Evolutionary conservation across 2,888 invertebrate species (phyloP).

Genomic region (Troglohyphantes excavatus): DNA sequence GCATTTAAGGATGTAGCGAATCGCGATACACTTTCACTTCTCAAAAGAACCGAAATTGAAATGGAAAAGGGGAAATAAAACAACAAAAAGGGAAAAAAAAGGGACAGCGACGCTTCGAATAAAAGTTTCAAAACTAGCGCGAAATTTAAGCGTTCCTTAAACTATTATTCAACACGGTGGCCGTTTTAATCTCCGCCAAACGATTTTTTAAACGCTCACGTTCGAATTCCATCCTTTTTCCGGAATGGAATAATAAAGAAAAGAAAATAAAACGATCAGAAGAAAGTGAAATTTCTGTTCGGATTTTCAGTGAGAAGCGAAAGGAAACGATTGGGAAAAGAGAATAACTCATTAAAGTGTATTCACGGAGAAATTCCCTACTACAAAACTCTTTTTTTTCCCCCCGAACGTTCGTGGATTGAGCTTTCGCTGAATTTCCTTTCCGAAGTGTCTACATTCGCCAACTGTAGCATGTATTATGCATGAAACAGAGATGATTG

Average conservation of each 20-base stretch:
- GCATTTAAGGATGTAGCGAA: constrained; percentile 59
- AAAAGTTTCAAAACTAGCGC: constrained; percentile 56
- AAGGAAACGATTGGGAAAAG: constrained; percentile 66
- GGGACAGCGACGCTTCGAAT: constrained; percentile 11
- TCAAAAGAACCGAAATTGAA: constrained; percentile 26
- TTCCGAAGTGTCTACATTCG: constrained; percentile 61
- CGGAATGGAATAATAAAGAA: neutral
- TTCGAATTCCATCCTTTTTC: constrained; percentile 6
- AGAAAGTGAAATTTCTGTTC: constrained; percentile 60
- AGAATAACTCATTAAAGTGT: constrained; percentile 73
- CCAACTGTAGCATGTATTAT: constrained; percentile 68
- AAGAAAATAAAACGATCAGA: constrained; percentile 52
- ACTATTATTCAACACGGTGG: constrained; percentile 65
- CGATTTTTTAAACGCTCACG: constrained; percentile 62
- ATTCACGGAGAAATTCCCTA: constrained; percentile 69
- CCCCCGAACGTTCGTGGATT: constrained; percentile 33
- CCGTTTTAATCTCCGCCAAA: constrained; percentile 72
- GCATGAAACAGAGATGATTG: constrained; percentile 70
- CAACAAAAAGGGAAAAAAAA: neutral
- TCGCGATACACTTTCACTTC: constrained; percentile 43
- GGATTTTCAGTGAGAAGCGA: constrained; percentile 36
- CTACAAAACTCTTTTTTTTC: constrained; percentile 53
- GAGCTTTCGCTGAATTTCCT: constrained; percentile 72
- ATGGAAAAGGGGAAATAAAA: neutral
- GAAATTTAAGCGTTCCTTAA: constrained; percentile 69